These are phyloP conservation scores for Lamellibrachia satsuma DNA, from an alignment of 2,888 invertebrate genomes.

Conservation along the genomic window DNA sequence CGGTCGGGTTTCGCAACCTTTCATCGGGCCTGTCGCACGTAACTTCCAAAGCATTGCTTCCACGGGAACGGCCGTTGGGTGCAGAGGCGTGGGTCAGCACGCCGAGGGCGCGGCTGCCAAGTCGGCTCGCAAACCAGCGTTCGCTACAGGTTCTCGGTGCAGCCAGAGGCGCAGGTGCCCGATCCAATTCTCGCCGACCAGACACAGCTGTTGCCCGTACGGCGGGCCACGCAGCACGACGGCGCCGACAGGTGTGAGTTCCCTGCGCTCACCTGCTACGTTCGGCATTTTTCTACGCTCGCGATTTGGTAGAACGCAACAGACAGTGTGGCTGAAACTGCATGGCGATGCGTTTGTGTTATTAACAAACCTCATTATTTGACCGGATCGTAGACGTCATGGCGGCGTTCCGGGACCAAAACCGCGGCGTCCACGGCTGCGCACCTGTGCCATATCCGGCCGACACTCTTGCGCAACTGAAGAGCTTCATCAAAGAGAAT, in stretches of 20 bases:
- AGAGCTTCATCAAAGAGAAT: slow-evolving; percentile 13
- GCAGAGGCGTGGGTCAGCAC: background rate
- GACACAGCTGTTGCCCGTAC: slow-evolving; percentile 1
- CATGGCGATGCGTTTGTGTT: background rate
- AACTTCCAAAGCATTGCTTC: slow-evolving; percentile 1
- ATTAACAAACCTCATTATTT: background rate
- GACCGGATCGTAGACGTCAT: background rate
- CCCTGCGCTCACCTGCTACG: background rate
- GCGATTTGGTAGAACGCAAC: background rate
- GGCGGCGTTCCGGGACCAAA: background rate
- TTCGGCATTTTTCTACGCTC: background rate
- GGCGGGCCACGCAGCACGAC: background rate
- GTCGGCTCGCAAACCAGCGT: background rate
- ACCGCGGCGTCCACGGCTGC: background rate
- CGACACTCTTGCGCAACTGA: slow-evolving; percentile 7
- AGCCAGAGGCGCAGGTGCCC: background rate
- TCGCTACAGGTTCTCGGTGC: background rate
- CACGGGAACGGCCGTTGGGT: background rate
- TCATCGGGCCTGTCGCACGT: background rate
- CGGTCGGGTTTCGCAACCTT: background rate
- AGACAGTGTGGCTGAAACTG: background rate
- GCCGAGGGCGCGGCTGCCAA: background rate
- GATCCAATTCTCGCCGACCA: background rate
- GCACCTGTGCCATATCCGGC: slow-evolving; percentile 3
- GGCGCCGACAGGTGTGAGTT: background rate